phyloP scores from a whole-genome alignment of 37 sponge, comb jelly and placozoan genomes.

The Cladorhizidae sp. region DNA sequence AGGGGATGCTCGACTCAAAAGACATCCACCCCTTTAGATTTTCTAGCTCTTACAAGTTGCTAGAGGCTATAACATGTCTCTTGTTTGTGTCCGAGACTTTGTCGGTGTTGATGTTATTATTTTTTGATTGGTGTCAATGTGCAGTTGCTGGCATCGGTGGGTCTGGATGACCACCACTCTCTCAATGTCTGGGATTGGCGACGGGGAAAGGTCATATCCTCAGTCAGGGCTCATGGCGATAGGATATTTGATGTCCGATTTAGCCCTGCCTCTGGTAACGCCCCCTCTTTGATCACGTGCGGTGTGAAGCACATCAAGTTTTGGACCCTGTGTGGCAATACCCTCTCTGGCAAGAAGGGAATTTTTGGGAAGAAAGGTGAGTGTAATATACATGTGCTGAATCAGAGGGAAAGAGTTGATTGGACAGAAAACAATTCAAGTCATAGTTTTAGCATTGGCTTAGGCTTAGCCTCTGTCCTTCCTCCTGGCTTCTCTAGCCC shows the following conservation, averaged over 20 bases:
- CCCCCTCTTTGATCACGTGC: conserved; percentile 73
- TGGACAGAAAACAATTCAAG: too few species aligned
- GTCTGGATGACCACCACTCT: conserved; percentile 86
- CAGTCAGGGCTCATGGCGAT: conserved; percentile 73
- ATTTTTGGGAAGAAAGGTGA: conserved; percentile 88
- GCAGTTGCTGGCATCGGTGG: conserved; percentile 86
- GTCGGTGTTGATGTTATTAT: neutral
- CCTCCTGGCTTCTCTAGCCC: too few species aligned
- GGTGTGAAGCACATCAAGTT: conserved; percentile 98
- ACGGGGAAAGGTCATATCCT: conserved; percentile 78
- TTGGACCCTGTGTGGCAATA: conserved; percentile 94
- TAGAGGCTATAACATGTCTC: neutral
- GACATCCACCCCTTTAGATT: neutral
- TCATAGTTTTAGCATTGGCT: too few species aligned
- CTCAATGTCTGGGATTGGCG: conserved; percentile 91
- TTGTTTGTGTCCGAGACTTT: conserved; percentile 3
- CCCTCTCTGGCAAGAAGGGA: conserved; percentile 84
- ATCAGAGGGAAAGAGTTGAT: too few species aligned
- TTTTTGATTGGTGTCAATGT: neutral
- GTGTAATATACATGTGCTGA: too few species aligned
- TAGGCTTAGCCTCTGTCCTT: too few species aligned
- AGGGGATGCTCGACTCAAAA: too few species aligned
- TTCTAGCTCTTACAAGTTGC: conserved; percentile 5
- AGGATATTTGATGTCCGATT: conserved; percentile 90
- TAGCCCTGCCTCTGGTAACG: conserved; percentile 52